A percentile compares a stretch with the other conserved stretches of the same genome.
Conservation (phyloP, 1,140 invertebrate genomes). For the Trissolcus basalis region DNA sequence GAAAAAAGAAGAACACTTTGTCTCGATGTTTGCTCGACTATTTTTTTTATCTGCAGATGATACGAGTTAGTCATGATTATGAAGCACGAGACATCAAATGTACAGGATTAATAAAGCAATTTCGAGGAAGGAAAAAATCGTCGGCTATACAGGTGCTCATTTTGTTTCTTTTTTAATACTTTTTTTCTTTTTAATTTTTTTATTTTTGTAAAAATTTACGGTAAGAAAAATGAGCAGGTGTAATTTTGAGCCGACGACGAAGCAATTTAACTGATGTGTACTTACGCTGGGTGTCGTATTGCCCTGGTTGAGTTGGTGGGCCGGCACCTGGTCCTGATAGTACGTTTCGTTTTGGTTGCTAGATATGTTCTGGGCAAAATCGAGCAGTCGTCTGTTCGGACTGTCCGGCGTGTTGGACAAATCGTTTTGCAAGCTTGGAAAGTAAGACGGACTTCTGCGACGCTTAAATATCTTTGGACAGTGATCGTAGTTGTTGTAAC, state of each 20-base stretch:
- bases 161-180: too few relatives aligned
- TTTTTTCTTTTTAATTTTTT: too few relatives aligned
- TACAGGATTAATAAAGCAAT: conserved; percentile 46
- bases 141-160: too few relatives aligned
- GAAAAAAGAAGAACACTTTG: neutral
- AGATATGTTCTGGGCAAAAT: conserved; percentile 74
- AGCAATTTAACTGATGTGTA: conserved; percentile 17
- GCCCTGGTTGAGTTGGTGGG: conserved; percentile 69
- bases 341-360: conserved; percentile 71
- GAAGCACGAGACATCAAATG: conserved; percentile 60
- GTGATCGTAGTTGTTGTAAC: conserved; percentile 91
- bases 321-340: conserved; percentile 70
- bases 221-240: too few relatives aligned
- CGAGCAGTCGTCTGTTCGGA: conserved; percentile 75
- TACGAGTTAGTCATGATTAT: conserved; percentile 57
- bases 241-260: conserved; percentile 13
- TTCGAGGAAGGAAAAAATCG: neutral
- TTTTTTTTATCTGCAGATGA: conserved; percentile 43
- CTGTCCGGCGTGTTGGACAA: conserved; percentile 72
- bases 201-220: too few relatives aligned
- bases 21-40: conserved; percentile 40
- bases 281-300: conserved; percentile 74
- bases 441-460: conserved; percentile 80
- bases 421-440: conserved; percentile 79
- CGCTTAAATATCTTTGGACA: conserved; percentile 76